Evolutionary conservation across 2,797 vertebrate genomes (phyloP), one percentile per base, ranked within the genome.

Genomic region (Onychomys arenicola): DNA sequence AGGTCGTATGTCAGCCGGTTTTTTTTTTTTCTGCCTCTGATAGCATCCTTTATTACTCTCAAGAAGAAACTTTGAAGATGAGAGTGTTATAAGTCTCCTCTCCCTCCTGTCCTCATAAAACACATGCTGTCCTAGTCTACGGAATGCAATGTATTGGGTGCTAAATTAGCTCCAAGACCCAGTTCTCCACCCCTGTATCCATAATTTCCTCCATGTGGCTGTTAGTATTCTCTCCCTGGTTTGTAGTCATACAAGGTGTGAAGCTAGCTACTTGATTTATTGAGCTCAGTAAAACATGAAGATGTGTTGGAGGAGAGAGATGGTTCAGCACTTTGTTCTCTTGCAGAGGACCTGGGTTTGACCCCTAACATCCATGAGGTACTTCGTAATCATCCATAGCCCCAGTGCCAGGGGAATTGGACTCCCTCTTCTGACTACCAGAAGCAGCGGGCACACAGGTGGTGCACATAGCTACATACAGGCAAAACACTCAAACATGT

Each of bases 11-110:
- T 84, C 85, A 87, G 32, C 21, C 43, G 17, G 0, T 52, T n/a
- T n/a, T 77, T 52, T 52, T 46, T 89, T 32, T 40, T 86, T 77
- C 69, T 82, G 25, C 80, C 86, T 83, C 91, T 59, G n/a, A 9
- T 34, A 37, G 49, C 94, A 94, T 93, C 80, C 37, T 94, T 93
- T 92, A 95, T 91, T 37, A n/a, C 71, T 57, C 61, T 96, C 61
- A 71, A 94, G 88, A 91, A 93, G 73, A 93, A 93, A 90, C 16
- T 61, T 82, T 61, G 61, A 94, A 82, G 83, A 91, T 84, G 10
- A 57, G 32, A 95, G 61, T 43, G 49, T 82, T 92, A 10, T 57
- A 43, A 90, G 59, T 75, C 75, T 86, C 81, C 34, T 61, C 63
- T 91, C 63, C 57, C 55, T 81, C 40, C 90, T 73, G 69, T 84